Percentiles rank a stretch among this genome's conserved stretches.
phyloP scores from a whole-genome alignment of 2,113 vertebrate species.

The Sigmodon hispidus region DNA sequence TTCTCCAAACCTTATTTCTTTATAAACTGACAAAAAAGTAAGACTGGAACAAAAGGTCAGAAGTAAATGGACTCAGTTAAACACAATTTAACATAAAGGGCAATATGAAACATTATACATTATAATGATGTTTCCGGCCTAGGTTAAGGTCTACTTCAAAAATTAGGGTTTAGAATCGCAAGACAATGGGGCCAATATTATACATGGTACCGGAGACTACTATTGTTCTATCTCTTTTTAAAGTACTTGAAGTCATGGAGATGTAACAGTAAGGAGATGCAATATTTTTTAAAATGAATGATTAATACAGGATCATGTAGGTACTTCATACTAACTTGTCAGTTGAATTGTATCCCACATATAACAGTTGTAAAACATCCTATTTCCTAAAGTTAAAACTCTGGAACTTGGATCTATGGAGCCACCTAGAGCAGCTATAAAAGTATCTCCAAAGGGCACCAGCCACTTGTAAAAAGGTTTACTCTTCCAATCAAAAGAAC shows the following conservation, averaged over 20 bases:
- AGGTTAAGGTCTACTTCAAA: not conserved
- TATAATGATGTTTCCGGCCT: not conserved
- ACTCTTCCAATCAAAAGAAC: not conserved
- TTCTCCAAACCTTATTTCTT: not conserved
- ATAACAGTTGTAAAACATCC: not conserved
- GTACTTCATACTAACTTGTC: not conserved
- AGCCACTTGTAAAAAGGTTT: not conserved
- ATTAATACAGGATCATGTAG: not conserved
- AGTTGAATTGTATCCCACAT: not conserved
- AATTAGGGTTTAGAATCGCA: not conserved
- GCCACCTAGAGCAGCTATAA: not conserved
- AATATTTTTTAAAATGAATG: not conserved
- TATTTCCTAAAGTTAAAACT: not conserved
- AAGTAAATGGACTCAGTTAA: not conserved
- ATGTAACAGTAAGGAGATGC: not conserved
- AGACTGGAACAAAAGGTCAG: not conserved
- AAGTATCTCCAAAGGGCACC: not conserved
- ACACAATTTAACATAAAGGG: constrained; percentile 14
- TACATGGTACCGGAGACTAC: not conserved
- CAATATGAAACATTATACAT: not conserved
- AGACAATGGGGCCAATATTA: too few species aligned
- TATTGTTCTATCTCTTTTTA: not conserved
- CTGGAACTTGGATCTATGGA: not conserved
- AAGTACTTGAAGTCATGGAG: not conserved
- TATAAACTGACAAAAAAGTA: not conserved